Percentiles rank a stretch among this genome's conserved stretches.
phyloP scores from a whole-genome alignment of 2,797 vertebrate genomes.

The Vireo griseus region DNA sequence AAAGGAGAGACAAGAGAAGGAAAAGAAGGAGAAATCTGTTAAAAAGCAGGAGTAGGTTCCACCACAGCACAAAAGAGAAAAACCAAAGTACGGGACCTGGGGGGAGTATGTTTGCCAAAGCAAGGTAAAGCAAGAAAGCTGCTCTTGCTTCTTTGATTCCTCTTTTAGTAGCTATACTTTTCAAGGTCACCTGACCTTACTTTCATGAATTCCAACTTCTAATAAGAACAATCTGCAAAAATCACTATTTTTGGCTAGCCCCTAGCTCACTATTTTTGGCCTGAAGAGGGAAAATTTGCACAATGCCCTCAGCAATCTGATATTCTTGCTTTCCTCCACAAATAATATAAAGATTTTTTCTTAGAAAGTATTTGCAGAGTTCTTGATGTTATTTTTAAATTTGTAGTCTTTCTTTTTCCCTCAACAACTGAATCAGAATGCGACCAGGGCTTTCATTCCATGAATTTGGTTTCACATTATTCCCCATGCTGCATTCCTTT shows the following conservation, averaged over 20 bases:
- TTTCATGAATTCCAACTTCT: not conserved
- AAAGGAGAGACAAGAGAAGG: not conserved
- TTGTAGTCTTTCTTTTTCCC: not conserved
- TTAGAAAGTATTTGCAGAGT: not conserved
- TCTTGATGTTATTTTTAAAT: not conserved
- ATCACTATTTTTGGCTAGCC: not conserved
- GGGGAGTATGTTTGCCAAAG: not conserved
- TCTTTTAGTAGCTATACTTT: not conserved
- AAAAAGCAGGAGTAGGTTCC: not conserved
- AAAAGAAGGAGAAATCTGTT: not conserved
- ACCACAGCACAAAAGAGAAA: not conserved
- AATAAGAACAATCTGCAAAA: not conserved
- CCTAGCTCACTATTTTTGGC: not conserved
- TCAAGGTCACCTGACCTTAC: not conserved
- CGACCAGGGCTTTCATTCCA: not conserved
- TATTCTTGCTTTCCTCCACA: not conserved
- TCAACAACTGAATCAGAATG: not conserved
- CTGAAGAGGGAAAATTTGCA: not conserved
- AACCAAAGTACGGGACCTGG: not conserved
- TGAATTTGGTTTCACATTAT: not conserved
- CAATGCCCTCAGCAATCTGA: rapidly evolving
- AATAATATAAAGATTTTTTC: not conserved
- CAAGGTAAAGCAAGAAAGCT: not conserved
- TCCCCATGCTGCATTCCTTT: not conserved
- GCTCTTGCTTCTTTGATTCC: not conserved